Conservation (phyloP, 2,797 vertebrate species). For the Hypotaenidia okinawae region DNA sequence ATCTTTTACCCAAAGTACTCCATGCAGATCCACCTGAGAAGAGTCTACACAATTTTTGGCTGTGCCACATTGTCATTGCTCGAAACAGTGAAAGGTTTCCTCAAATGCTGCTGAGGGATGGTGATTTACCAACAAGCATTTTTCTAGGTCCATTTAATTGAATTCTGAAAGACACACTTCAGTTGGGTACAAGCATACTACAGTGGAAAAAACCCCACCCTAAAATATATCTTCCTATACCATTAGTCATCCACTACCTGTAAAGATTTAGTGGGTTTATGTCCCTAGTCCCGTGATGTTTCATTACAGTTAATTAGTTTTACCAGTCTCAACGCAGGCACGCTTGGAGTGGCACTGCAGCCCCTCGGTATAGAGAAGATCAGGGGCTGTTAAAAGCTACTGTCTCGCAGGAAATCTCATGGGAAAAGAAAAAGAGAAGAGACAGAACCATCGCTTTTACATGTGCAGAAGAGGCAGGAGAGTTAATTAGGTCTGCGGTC, state of each 20-base stretch:
- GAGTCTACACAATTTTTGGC: not conserved
- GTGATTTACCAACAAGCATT: not conserved
- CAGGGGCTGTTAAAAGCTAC: not conserved
- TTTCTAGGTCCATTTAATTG: not conserved
- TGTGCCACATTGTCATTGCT: not conserved
- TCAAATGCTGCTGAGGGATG: not conserved
- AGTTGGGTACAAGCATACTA: not conserved
- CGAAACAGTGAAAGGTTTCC: accelerated
- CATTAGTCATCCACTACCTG: not conserved
- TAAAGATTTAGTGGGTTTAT: not conserved
- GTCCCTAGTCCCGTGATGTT: not conserved
- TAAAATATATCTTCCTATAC: not conserved
- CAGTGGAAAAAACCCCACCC: not conserved
- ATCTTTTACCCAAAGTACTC: not conserved
- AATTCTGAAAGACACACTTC: not conserved
- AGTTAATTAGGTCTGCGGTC: not conserved
- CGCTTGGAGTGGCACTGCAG: not conserved
- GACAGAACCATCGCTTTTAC: not conserved
- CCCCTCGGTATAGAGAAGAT: not conserved
- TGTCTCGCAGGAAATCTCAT: not conserved
- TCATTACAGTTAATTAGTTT: not conserved
- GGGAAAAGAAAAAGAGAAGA: not conserved
- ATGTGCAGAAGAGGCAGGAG: too few relatives aligned
- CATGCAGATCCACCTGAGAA: not conserved
- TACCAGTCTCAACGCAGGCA: not conserved